A percentile compares a stretch with the other conserved stretches of the same genome.
Conservation (phyloP, 2,797 vertebrate genomes). For the Poecilia velifera region DNA sequence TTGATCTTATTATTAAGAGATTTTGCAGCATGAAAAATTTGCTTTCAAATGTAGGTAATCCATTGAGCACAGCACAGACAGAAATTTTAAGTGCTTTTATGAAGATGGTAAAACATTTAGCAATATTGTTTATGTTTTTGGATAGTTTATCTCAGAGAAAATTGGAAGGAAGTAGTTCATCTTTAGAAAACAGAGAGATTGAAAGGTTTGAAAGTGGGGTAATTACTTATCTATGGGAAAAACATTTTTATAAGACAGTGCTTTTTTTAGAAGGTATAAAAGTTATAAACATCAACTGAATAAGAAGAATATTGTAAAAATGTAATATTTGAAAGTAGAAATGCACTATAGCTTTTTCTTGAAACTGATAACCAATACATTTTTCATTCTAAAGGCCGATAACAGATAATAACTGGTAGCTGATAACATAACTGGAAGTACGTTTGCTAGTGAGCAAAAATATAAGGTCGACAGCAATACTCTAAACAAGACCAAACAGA, state of each 20-base stretch:
- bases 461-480: too few species aligned
- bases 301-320: background rate
- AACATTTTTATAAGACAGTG: too few species aligned
- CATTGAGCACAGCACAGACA: background rate
- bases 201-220: background rate
- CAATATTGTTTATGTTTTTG: background rate
- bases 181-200: background rate
- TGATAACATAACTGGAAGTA: too few species aligned
- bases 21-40: background rate
- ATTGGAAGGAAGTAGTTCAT: background rate
- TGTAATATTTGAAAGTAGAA: background rate
- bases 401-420: too few species aligned
- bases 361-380: too few species aligned
- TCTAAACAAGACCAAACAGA: too few species aligned
- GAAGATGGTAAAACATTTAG: background rate
- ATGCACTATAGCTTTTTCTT: too few species aligned
- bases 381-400: too few species aligned
- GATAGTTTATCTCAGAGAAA: background rate
- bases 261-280: background rate
- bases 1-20: background rate
- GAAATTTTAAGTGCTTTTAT: background rate
- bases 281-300: background rate
- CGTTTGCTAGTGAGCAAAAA: too few species aligned
- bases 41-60: background rate
- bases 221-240: background rate